Conservation (phyloP, 2,113 vertebrate species). For the Tragelaphus strepsiceros region DNA sequence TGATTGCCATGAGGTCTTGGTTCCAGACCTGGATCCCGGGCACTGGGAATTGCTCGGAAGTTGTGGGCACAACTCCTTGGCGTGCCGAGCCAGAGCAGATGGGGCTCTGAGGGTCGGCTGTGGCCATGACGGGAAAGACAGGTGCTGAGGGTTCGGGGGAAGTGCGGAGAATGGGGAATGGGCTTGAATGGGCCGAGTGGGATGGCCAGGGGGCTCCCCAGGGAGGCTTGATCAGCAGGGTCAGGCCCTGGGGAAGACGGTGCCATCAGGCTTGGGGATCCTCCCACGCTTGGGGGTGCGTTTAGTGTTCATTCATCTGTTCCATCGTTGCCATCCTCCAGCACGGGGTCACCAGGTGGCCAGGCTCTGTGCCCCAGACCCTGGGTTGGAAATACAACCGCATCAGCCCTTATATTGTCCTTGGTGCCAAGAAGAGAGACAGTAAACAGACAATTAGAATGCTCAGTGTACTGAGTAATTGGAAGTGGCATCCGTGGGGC, state of each 20-base stretch:
- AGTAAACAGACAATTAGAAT: background rate
- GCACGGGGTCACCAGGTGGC: background rate
- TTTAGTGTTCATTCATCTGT: background rate
- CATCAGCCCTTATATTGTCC: no score
- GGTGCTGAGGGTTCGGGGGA: background rate
- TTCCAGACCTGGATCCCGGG: background rate
- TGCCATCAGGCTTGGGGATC: background rate
- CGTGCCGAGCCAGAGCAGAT: rapidly evolving
- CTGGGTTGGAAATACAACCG: background rate
- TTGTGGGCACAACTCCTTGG: background rate
- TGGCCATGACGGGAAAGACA: rapidly evolving
- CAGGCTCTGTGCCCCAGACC: background rate
- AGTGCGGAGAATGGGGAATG: background rate
- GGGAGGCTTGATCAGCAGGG: background rate
- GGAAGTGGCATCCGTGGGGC: background rate
- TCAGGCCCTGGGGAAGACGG: rapidly evolving
- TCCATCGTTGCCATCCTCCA: background rate
- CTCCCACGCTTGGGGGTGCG: background rate
- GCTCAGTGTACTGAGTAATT: rapidly evolving
- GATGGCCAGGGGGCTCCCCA: background rate
- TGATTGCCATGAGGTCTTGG: background rate
- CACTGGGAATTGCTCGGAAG: background rate
- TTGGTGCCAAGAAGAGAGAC: background rate
- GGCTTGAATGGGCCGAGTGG: background rate
- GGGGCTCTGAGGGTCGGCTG: background rate